Base-by-base conservation (phyloP, 2,113 vertebrate species). In the Nipponia nippon region DNA sequence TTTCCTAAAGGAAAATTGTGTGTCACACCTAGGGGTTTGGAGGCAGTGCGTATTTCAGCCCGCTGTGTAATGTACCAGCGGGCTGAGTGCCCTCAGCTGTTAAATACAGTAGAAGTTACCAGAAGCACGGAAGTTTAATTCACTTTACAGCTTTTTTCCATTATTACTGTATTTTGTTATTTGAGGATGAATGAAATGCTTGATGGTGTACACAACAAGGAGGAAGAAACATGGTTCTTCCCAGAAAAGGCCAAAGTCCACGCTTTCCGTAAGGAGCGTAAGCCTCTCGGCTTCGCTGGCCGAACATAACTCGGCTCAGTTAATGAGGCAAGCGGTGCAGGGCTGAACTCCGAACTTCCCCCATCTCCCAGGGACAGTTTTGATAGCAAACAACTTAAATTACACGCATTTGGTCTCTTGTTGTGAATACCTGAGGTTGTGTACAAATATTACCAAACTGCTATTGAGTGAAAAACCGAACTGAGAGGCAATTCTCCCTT, bases 361-460 rank as follows among this genome's bases (percentile, higher is more conserved):
- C 12, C 3, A 1, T 1, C 15, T 21, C 18, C 40, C 14, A 8
- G 11, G 4, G 18, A 12, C 30, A 20, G 29, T 40, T 46, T 6
- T 5, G 50, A 15, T 21, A 29, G 22, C 32, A 5, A 18, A 6
- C 7, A 14, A 1, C 9, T 17, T 42, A 9, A 71, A 18, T 4
- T 0, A 3, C 1, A 0, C 4, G 7, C 11, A 13, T 47, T 65
- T 47, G 10, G 12, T 9, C 17, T 0, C 17, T 2, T 14, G 4
- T 29, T n/a, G 29, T 14, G 10, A 50, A 50, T 13, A 21, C 14
- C 16, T 7, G 20, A 78, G 16, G 38, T 36, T 21, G n/a, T 23
- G 49, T 30, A 16, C 22, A 10, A 9, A 13, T 2, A 25, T 59
- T 65, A 17, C 36, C 32, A 16, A 46, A 5, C 23, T 10, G 38